A percentile compares a stretch with the other conserved stretches of the same genome.
These are phyloP conservation scores for Lepus townsendii DNA, from an alignment of 2,797 vertebrate genomes.

Conservation along the genomic window DNA sequence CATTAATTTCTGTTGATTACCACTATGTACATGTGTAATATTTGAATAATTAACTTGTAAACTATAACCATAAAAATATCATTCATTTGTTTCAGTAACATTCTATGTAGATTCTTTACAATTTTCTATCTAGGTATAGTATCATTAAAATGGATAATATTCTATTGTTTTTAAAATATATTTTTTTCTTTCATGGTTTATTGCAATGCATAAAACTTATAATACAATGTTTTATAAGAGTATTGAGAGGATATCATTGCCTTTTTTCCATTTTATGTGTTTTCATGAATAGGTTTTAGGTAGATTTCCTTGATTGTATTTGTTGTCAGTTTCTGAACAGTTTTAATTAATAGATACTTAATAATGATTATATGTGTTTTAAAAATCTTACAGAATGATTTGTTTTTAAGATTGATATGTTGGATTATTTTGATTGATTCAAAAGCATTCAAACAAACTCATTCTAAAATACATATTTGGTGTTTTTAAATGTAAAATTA, in stretches of 20 bases:
- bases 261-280: background rate
- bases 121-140: background rate
- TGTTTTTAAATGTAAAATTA: slow-evolving; percentile 15
- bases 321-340: background rate
- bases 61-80: background rate
- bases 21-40: background rate
- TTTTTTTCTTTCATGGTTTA: background rate
- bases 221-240: background rate
- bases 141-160: background rate
- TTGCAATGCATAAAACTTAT: background rate
- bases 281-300: background rate
- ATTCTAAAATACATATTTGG: background rate
- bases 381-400: background rate
- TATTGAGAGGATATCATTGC: background rate
- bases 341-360: background rate
- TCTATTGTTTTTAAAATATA: background rate
- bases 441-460: background rate
- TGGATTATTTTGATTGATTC: background rate
- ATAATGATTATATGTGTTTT: background rate
- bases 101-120: background rate
- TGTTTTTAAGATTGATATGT: background rate
- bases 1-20: background rate
- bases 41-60: background rate
- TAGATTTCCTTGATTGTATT: background rate
- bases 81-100: background rate